phyloP scores from a whole-genome alignment of 1,140 invertebrate genomes.

The Ooceraea biroi region DNA sequence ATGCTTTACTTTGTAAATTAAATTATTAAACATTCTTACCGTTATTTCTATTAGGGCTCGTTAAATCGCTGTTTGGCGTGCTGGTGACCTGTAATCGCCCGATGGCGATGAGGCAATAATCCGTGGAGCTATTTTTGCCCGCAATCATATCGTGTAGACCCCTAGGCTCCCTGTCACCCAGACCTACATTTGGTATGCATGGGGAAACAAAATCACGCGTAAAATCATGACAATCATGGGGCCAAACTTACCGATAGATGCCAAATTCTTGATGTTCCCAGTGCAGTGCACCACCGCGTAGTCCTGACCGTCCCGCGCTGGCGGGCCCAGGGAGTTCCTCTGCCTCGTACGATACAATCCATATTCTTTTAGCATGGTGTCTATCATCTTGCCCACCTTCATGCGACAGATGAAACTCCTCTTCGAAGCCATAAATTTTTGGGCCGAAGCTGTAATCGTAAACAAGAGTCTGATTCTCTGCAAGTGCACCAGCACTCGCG shows the following conservation, averaged over 20 bases:
- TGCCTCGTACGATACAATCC: slow-evolving; percentile 94
- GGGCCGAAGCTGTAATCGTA: slow-evolving; percentile 93
- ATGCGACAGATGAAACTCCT: slow-evolving; percentile 99
- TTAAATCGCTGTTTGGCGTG: slow-evolving; percentile 96
- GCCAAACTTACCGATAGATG: slow-evolving; percentile 92
- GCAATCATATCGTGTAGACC: slow-evolving; percentile 90
- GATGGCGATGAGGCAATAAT: slow-evolving; percentile 99
- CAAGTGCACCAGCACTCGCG: no score
- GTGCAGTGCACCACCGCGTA: slow-evolving; percentile 99
- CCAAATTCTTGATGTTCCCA: slow-evolving; percentile 99
- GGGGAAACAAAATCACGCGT: slow-evolving; percentile 85
- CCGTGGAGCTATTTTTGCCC: slow-evolving; percentile 91
- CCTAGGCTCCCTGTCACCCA: slow-evolving; percentile 82
- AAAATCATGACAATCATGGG: slow-evolving; percentile 75
- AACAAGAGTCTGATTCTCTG: neutral
- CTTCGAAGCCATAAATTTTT: slow-evolving; percentile 98
- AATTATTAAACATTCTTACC: slow-evolving; percentile 75
- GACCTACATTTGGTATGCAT: slow-evolving; percentile 85
- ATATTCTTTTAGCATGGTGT: slow-evolving; percentile 92
- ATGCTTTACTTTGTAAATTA: neutral
- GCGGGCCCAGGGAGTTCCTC: slow-evolving; percentile 96
- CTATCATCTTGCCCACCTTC: slow-evolving; percentile 96
- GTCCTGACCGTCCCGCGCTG: slow-evolving; percentile 95
- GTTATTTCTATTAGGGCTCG: slow-evolving; percentile 93
- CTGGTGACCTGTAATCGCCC: slow-evolving; percentile 98